phyloP scores from a whole-genome alignment of 2,797 vertebrate genomes.

The Synanceia verrucosa region DNA sequence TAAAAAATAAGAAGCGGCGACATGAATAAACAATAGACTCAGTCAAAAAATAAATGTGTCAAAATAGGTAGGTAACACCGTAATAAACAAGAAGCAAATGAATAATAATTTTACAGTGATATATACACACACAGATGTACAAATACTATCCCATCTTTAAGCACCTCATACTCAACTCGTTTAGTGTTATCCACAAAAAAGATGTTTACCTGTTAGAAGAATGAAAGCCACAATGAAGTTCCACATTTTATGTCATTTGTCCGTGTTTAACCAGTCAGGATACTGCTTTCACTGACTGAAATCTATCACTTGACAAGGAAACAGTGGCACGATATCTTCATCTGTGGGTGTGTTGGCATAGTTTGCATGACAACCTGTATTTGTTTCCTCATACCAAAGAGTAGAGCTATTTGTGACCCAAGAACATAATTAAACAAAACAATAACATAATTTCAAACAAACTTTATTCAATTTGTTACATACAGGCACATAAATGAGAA shows the following conservation, averaged over 20 bases:
- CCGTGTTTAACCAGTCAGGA: neutral
- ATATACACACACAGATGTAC: neutral
- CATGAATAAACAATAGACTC: too few relatives aligned
- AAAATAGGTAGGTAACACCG: too few relatives aligned
- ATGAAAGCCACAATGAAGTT: neutral
- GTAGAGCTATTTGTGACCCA: neutral
- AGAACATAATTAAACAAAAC: too few relatives aligned
- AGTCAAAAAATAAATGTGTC: too few relatives aligned
- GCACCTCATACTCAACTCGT: neutral
- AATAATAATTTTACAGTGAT: too few relatives aligned
- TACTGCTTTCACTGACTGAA: neutral
- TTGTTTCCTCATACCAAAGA: neutral
- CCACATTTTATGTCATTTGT: neutral
- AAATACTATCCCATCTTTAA: neutral
- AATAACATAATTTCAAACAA: too few relatives aligned
- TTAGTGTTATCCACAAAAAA: neutral
- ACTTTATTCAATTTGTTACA: too few relatives aligned
- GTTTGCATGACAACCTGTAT: neutral
- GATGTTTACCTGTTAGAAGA: constrained; percentile 5
- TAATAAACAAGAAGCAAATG: too few relatives aligned
- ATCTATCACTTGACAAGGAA: neutral
- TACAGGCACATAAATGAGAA: too few relatives aligned
- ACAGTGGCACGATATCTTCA: neutral
- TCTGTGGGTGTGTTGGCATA: neutral
- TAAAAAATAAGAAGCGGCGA: too few relatives aligned